Percentiles rank a stretch among this genome's conserved stretches.
Evolutionary conservation across 2,888 invertebrate genomes (phyloP).

Genomic region (Pterostichus niger): DNA sequence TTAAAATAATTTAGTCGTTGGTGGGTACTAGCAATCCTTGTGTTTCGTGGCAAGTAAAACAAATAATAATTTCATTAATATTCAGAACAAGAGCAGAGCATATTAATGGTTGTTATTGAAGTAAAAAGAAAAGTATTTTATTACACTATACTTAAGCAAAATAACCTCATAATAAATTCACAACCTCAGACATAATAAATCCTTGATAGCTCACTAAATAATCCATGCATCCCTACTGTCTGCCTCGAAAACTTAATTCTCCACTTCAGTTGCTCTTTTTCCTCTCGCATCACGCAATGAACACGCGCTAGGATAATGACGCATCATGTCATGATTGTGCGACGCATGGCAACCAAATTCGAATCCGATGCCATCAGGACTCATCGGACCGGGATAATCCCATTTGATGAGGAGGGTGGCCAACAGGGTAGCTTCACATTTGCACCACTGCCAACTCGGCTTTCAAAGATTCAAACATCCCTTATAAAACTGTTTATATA

Average conservation of each 20-base stretch:
- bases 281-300: conserved; percentile 2
- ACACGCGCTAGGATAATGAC: conserved; percentile 52
- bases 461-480: too few relatives aligned
- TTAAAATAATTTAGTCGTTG: too few relatives aligned
- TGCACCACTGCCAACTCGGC: not conserved
- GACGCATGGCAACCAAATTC: not conserved
- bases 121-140: too few relatives aligned
- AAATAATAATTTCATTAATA: too few relatives aligned
- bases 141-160: not conserved
- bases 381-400: conserved; percentile 71
- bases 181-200: conserved; percentile 33
- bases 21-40: too few relatives aligned
- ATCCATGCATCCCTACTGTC: conserved; percentile 1
- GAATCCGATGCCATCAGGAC: conserved; percentile 71
- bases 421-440: not conserved
- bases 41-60: too few relatives aligned
- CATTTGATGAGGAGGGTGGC: conserved; percentile 64
- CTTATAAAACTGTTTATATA: too few relatives aligned
- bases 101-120: too few relatives aligned
- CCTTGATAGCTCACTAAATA: conserved; percentile 22
- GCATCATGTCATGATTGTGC: conserved; percentile 50
- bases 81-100: too few relatives aligned
- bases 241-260: conserved; percentile 44
- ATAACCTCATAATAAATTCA: conserved; percentile 22
- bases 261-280: conserved; percentile 43